A percentile compares a stretch with the other conserved stretches of the same genome.
Conservation (phyloP, 2,888 invertebrate genomes). For the Masnerella sp. region DNA sequence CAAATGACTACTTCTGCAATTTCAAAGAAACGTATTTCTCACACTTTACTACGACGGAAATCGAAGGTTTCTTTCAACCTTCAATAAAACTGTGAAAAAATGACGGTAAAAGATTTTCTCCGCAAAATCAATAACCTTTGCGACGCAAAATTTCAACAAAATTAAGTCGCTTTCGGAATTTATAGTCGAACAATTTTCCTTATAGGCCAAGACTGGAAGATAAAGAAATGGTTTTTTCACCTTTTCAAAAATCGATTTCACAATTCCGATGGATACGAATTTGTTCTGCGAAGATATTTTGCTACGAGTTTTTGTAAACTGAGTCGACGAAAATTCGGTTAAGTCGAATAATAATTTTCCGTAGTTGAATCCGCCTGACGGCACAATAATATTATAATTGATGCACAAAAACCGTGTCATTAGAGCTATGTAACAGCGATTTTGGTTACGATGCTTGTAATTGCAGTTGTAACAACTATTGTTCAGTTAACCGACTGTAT, state of each 20-base stretch:
- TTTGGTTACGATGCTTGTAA: slow-evolving; percentile 1
- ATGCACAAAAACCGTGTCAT: background rate
- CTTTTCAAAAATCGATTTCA: background rate
- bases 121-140: slow-evolving; percentile 14
- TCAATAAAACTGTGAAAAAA: background rate
- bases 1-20: background rate
- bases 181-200: background rate
- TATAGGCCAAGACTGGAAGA: background rate
- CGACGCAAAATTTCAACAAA: slow-evolving; percentile 22
- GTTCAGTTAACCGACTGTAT: slow-evolving; percentile 17
- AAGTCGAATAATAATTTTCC: slow-evolving; percentile 3
- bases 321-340: no score
- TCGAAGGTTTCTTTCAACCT: background rate
- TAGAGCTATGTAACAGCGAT: background rate
- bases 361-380: background rate
- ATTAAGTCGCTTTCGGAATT: slow-evolving; percentile 12
- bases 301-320: no score
- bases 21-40: background rate
- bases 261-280: no score
- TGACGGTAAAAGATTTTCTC: slow-evolving; percentile 18
- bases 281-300: background rate
- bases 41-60: background rate
- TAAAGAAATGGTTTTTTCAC: background rate
- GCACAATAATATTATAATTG: background rate
- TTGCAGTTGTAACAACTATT: slow-evolving; percentile 14